Evolutionary conservation across 92 coral and sea anemone genomes (phyloP), one percentile per base, ranked within the genome.

Genomic region (Paramuricea clavata): DNA sequence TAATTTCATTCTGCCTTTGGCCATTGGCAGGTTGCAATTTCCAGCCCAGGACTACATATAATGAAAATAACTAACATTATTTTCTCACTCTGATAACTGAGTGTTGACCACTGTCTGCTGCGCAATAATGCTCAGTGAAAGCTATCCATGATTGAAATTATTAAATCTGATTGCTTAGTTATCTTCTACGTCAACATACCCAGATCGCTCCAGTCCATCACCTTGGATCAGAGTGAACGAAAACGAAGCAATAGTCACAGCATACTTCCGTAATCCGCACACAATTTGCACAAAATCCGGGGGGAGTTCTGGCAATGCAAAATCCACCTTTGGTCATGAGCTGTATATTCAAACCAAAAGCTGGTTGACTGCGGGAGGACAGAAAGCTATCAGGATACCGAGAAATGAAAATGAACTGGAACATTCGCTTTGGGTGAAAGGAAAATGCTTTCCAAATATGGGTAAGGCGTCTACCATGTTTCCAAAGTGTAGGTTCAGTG

Each of bases 401-500:
- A 82, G 34, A 60, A 88, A 42, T 2, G 34, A 3, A 79, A 65
- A 13, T 50, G 62, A 60, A 25, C 74, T 89, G 49, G 77, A 50
- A 12, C 47, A 83, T 68, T 82, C 93, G 30, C 92, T 91, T 15
- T 95, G 98, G 98, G 93, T 95, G 0, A 88, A 93, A 78, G 98
- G 98, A 64, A 90, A 91, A 25, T 95, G 98, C 54, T 86, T 92
- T 8, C 12, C 36, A 11, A 76, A 85, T 0, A 95, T 95, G 98
- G 98, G 98, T 95, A 56, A 36, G 65, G 6, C 5, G 10, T 17
- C 16, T 64, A 64, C 27, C 27, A 64, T 17, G 5, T 26, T 12
- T 31, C 17, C 12, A 39, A 27, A n/a, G n/a, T n/a, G n/a, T n/a
- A n/a, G 21, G 6, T 13, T 68, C 19, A 16, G 13, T 13, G 25